A percentile compares a stretch with the other conserved stretches of the same genome.
Evolutionary conservation across 2,113 vertebrate genomes (phyloP).

Genomic region (Peromyscus polionotus): DNA sequence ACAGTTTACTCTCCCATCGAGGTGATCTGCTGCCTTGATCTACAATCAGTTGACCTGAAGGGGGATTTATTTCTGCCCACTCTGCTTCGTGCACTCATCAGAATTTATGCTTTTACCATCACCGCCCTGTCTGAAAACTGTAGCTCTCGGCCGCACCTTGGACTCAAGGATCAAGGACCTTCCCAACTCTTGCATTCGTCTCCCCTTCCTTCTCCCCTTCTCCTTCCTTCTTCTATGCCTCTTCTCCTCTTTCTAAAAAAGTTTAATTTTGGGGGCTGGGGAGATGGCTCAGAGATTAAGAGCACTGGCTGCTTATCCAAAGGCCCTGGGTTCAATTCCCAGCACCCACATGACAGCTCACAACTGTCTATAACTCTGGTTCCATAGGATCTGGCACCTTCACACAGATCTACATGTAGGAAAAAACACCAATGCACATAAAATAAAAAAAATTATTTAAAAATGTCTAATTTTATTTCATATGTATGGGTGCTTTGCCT

Average conservation of each 20-base stretch:
- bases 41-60: background rate
- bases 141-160: background rate
- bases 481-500: background rate
- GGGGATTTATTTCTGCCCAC: background rate
- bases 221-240: background rate
- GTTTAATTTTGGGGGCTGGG: background rate
- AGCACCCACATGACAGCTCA: no score
- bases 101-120: background rate
- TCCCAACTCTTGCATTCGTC: background rate
- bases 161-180: background rate
- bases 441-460: background rate
- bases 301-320: no score
- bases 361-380: no score
- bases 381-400: no score
- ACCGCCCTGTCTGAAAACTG: background rate
- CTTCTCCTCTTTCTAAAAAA: background rate
- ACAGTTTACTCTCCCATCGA: background rate
- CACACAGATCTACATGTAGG: no score
- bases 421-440: no score
- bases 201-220: background rate
- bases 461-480: background rate
- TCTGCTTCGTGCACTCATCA: background rate
- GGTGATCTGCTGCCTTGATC: background rate
- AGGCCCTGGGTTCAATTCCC: no score
- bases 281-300: no score